Percentiles rank a stretch among this genome's conserved stretches.
These are phyloP conservation scores for Theonella swinhoei DNA, from an alignment of 37 sponge, comb jelly and placozoan genomes.

Conservation along the genomic window DNA sequence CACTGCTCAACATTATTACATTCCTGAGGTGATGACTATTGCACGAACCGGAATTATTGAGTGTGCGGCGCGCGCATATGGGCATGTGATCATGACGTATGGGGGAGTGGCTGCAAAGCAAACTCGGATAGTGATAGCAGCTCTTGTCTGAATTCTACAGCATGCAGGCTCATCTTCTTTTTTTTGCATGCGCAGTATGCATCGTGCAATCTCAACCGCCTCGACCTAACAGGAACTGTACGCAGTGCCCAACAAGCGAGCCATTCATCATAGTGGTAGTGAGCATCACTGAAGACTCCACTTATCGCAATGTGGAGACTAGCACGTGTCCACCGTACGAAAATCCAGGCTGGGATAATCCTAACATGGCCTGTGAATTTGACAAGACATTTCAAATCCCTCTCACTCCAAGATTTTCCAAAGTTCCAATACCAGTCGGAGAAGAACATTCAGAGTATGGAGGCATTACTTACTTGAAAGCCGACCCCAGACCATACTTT, in stretches of 20 bases:
- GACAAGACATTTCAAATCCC: constrained; percentile 34
- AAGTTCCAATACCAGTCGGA: constrained; percentile 50
- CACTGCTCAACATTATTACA: too few relatives aligned
- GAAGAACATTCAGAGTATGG: constrained; percentile 21
- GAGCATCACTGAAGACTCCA: constrained; percentile 3
- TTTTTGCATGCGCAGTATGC: background rate
- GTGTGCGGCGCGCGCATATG: background rate
- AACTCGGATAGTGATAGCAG: too few relatives aligned
- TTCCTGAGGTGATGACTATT: background rate
- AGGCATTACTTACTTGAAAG: constrained; percentile 53
- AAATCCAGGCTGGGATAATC: constrained; percentile 65
- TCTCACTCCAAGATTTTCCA: constrained; percentile 24
- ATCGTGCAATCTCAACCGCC: background rate
- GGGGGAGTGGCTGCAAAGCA: background rate
- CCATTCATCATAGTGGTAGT: constrained; percentile 23
- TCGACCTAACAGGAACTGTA: too few relatives aligned
- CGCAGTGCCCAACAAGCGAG: constrained; percentile 23
- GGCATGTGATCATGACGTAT: background rate
- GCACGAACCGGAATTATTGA: too few relatives aligned
- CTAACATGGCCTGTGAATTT: constrained; percentile 39
- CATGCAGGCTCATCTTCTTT: background rate
- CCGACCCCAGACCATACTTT: constrained; percentile 63
- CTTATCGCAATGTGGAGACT: constrained; percentile 39
- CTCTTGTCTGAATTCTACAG: too few relatives aligned
- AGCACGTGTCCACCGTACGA: constrained; percentile 57